These are phyloP conservation scores for Menura novaehollandiae DNA, from an alignment of 2,113 vertebrate species.

Conservation along the genomic window DNA sequence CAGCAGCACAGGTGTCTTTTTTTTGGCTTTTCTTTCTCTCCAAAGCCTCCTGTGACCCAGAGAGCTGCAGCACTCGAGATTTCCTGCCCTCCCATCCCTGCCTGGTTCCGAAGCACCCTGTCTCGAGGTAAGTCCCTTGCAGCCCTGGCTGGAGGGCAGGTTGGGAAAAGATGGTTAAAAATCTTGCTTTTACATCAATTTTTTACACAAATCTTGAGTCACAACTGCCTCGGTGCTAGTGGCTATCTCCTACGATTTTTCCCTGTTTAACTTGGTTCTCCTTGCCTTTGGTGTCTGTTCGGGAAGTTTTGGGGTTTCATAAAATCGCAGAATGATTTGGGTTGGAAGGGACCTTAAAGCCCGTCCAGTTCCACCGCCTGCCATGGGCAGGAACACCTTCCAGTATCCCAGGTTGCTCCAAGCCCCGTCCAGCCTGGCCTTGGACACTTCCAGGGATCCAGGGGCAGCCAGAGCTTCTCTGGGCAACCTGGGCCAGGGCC, in stretches of 20 bases:
- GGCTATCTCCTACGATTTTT: accelerated
- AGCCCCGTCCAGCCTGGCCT: accelerated
- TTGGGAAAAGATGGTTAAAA: background rate
- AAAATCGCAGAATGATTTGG: no score
- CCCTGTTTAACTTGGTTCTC: accelerated
- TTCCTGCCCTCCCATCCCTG: no score
- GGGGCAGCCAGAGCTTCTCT: background rate
- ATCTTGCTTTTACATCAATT: accelerated
- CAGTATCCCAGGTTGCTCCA: accelerated
- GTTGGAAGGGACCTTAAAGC: background rate
- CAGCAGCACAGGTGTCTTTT: no score
- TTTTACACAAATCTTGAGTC: no score
- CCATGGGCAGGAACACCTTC: background rate
- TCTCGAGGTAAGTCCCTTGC: background rate
- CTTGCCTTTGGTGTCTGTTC: accelerated
- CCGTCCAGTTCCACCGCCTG: background rate
- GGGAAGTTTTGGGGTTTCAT: background rate
- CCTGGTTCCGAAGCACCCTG: background rate
- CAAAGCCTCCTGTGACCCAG: background rate
- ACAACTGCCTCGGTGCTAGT: accelerated
- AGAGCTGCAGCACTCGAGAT: accelerated
- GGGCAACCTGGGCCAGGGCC: background rate
- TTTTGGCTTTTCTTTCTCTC: background rate
- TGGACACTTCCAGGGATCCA: background rate
- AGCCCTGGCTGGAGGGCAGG: accelerated